Conservation (phyloP, 2,113 vertebrate genomes). For the Cyanistes caeruleus region DNA sequence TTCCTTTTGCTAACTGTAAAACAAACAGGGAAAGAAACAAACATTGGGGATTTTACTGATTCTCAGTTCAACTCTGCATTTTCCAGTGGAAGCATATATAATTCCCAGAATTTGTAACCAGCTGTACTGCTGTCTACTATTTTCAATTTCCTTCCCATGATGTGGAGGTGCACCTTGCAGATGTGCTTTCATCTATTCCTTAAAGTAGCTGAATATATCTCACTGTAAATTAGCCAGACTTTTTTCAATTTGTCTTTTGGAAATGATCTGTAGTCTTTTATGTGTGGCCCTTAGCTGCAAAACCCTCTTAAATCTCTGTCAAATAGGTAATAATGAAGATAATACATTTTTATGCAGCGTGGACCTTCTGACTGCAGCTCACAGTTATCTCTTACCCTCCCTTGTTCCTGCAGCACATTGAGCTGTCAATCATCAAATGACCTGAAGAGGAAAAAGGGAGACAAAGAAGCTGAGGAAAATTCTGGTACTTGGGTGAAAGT, state of each 20-base stretch:
- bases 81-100: background rate
- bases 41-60: background rate
- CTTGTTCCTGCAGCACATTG: background rate
- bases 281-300: background rate
- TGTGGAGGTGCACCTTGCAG: background rate
- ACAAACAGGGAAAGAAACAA: background rate
- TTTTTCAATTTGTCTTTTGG: background rate
- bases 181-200: background rate
- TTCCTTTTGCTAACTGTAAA: background rate
- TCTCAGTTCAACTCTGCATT: background rate
- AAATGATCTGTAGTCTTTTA: background rate
- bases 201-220: background rate
- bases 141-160: background rate
- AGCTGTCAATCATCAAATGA: slow-evolving; percentile 35
- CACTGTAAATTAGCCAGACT: background rate
- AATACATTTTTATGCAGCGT: background rate
- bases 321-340: slow-evolving; percentile 13
- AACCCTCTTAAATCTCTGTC: slow-evolving; percentile 48
- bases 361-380: background rate
- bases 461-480: slow-evolving; percentile 16
- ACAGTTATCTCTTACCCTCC: background rate
- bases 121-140: background rate
- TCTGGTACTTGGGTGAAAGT: background rate
- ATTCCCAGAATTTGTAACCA: background rate
- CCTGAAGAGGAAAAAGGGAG: background rate